Percentiles rank a stretch among this genome's conserved stretches.
These are phyloP conservation scores for Manis crassicaudata DNA, from an alignment of 2,797 vertebrate species.

Conservation along the genomic window DNA sequence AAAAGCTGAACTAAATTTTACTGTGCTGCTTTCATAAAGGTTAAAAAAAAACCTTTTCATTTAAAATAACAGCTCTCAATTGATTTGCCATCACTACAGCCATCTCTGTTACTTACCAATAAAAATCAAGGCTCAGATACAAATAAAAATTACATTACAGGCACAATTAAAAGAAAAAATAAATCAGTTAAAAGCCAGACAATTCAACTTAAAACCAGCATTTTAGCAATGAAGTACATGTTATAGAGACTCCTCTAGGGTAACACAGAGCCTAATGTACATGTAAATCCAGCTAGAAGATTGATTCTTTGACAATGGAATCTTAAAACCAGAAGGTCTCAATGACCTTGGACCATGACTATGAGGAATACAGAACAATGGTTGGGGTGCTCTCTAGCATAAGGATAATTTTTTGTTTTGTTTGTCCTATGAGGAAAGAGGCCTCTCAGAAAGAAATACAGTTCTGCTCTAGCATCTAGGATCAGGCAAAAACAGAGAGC, in stretches of 20 bases:
- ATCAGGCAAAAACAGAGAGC: not conserved
- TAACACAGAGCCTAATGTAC: not conserved
- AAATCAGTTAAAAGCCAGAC: conserved; percentile 6
- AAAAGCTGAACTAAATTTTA: conserved; percentile 49
- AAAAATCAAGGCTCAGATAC: conserved; percentile 29
- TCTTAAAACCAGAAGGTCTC: not conserved
- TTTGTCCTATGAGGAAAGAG: not conserved
- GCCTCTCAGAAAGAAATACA: conserved; percentile 24
- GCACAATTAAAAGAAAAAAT: conserved; percentile 31
- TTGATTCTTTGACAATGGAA: not conserved
- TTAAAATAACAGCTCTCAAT: not conserved
- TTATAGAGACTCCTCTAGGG: not conserved
- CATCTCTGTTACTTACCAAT: not conserved
- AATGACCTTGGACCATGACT: not conserved
- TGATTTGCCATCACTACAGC: not conserved
- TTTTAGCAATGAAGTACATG: not conserved
- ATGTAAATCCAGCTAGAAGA: not conserved
- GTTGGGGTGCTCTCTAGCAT: not conserved
- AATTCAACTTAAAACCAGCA: not conserved
- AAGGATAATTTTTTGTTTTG: not conserved
- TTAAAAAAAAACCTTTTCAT: not conserved
- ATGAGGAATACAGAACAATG: not conserved
- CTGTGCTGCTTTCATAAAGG: conserved; percentile 14
- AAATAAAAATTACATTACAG: not conserved
- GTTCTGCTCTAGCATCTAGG: not conserved